phyloP scores from a whole-genome alignment of 2,113 vertebrate genomes.

The Melanocharis versteri region DNA sequence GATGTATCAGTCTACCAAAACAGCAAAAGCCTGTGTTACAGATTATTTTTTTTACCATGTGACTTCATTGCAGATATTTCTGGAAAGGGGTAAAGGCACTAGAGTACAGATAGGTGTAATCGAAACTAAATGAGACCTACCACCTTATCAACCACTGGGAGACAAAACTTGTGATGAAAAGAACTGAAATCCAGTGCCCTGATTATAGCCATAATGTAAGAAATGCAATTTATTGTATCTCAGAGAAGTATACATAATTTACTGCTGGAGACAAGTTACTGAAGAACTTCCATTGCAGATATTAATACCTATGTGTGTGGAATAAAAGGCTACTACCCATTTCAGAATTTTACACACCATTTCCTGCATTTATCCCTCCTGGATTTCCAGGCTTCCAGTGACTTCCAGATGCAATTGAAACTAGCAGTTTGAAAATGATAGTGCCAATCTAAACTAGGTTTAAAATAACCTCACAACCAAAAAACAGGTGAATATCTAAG shows the following conservation, averaged over 20 bases:
- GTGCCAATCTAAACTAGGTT: background rate
- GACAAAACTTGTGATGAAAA: background rate
- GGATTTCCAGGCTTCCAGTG: background rate
- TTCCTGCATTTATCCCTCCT: conserved; percentile 46
- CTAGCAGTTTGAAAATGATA: conserved; percentile 30
- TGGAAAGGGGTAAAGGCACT: background rate
- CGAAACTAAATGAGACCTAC: background rate
- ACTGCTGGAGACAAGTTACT: background rate
- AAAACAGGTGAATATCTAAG: background rate
- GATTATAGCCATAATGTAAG: background rate
- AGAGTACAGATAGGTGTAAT: background rate
- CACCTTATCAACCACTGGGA: background rate
- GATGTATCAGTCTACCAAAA: background rate
- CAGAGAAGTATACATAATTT: background rate
- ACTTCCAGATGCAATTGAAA: conserved; percentile 21
- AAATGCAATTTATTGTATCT: background rate
- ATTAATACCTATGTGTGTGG: background rate
- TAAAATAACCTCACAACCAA: background rate
- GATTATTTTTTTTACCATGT: background rate
- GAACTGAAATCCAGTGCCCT: background rate
- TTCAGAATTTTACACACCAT: conserved; percentile 43
- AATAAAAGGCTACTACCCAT: conserved; percentile 4
- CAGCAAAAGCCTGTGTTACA: background rate
- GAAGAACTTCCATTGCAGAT: background rate
- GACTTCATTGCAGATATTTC: background rate